Conservation (phyloP, 2,888 invertebrate species). For the Sphaerophoria rueppellii region DNA sequence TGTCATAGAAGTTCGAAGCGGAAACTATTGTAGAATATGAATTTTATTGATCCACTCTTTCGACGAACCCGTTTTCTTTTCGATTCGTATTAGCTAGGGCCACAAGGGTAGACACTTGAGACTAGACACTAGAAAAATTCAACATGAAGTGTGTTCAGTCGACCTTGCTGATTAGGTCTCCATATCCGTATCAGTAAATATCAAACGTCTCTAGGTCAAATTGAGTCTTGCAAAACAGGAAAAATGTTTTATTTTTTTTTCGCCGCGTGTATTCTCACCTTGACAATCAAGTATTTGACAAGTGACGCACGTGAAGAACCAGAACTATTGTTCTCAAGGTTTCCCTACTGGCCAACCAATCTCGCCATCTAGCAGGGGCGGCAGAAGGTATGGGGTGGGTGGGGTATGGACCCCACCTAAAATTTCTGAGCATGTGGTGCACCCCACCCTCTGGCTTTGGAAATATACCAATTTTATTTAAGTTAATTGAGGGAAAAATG, state of each 20-base stretch:
- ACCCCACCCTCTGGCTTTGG: too few relatives aligned
- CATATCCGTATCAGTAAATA: constrained; percentile 60
- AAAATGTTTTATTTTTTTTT: constrained; percentile 24
- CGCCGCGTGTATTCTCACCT: constrained; percentile 8
- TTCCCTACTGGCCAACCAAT: neutral
- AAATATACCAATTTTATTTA: too few relatives aligned
- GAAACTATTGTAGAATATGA: constrained; percentile 48
- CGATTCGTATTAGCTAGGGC: constrained; percentile 53
- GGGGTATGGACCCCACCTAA: too few relatives aligned
- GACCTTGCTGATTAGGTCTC: constrained; percentile 67
- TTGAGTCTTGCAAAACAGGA: constrained; percentile 68
- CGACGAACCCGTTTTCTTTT: constrained; percentile 50
- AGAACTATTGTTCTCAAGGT: too few relatives aligned
- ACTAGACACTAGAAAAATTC: constrained; percentile 22
- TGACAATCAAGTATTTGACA: neutral
- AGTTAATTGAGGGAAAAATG: too few relatives aligned
- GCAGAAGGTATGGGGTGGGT: too few relatives aligned
- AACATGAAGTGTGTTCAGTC: neutral
- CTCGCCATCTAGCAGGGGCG: neutral
- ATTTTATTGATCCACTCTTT: constrained; percentile 35
- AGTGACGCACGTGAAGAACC: neutral
- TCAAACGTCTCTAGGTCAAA: constrained; percentile 64
- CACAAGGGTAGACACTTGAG: constrained; percentile 53
- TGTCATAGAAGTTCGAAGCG: constrained; percentile 36
- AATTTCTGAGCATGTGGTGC: too few relatives aligned